These are phyloP conservation scores for Hypotaenidia okinawae DNA, from an alignment of 2,797 vertebrate genomes.

Conservation along the genomic window DNA sequence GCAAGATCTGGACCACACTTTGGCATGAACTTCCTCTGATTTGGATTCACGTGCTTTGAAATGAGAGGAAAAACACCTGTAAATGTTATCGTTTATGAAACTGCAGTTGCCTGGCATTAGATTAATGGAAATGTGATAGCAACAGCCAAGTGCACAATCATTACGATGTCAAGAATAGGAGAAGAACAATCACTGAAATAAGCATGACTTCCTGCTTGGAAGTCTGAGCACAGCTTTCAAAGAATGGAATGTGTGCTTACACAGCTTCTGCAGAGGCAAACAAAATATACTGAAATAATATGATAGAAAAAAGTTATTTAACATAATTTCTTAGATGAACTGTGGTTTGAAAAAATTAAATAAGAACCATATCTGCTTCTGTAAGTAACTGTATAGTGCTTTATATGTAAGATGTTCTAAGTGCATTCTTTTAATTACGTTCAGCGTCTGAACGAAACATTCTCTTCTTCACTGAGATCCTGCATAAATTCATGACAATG, in stretches of 20 bases:
- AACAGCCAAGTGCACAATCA: conserved; percentile 22
- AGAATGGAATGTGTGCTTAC: not conserved
- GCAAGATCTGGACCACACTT: not conserved
- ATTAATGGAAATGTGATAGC: conserved; percentile 44
- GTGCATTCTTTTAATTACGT: not conserved
- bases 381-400: not conserved
- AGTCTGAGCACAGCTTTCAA: conserved; percentile 23
- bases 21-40: conserved; percentile 15
- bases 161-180: conserved; percentile 13
- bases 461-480: not conserved
- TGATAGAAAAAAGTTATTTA: not conserved
- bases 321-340: not conserved
- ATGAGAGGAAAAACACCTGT: conserved; percentile 9
- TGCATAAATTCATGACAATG: not conserved
- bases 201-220: conserved; percentile 16
- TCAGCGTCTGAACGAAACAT: not conserved
- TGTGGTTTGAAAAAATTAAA: not conserved
- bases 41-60: conserved; percentile 45
- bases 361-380: not conserved
- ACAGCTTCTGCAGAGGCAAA: not conserved
- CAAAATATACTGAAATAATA: not conserved
- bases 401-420: not conserved
- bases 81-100: conserved; percentile 43
- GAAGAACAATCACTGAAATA: conserved; percentile 29
- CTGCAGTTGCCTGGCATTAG: conserved; percentile 20